Base-by-base conservation (phyloP, 1,140 invertebrate species). In the Bombus huntii region DNA sequence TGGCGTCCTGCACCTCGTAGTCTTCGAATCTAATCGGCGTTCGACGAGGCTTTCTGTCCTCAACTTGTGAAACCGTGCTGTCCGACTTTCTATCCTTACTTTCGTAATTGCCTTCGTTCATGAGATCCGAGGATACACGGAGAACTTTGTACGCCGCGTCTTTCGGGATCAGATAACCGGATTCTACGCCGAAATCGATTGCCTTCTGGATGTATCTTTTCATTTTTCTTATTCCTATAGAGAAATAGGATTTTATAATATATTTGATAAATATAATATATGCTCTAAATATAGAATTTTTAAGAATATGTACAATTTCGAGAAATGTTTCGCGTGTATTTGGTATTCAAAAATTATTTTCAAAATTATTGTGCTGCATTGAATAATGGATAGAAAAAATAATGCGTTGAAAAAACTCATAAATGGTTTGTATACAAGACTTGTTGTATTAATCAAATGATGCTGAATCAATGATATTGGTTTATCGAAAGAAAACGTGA, bases 161-260 rank as follows among this genome's bases (percentile, higher is more conserved):
- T 37, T 88, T 88, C 0, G 91, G 91, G 37, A 90, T 88, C 28
- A 94, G 79, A 25, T 91, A 94, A 10, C 93, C 93, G 0, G 91
- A 87, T 13, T 93, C 85, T 0, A 93, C 73, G 6, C 90, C 93
- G 57, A 93, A 94, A 2, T 91, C 75, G 0, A 94, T 70, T 15
- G 92, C 93, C 22, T 90, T 82, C 44, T 89, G 89, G 6, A 94
- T 87, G 66, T 93, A 93, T 3, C 76, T 90, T 34, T 86, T 92
- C 28, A 88, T 88, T n/a, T 90, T 88, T 13, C 53, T 79, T 47
- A 86, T 8, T 0, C 72, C 93, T 93, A 65, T 2, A 57, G 25
- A 28, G 57, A 25, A 59, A 59, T 59, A 10, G 25, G 57, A 59
- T 10, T 59, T 59, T 28, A 12, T 25, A 59, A 59, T 59, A 25